phyloP scores from a whole-genome alignment of 2,113 vertebrate genomes.

The Geococcyx californianus region DNA sequence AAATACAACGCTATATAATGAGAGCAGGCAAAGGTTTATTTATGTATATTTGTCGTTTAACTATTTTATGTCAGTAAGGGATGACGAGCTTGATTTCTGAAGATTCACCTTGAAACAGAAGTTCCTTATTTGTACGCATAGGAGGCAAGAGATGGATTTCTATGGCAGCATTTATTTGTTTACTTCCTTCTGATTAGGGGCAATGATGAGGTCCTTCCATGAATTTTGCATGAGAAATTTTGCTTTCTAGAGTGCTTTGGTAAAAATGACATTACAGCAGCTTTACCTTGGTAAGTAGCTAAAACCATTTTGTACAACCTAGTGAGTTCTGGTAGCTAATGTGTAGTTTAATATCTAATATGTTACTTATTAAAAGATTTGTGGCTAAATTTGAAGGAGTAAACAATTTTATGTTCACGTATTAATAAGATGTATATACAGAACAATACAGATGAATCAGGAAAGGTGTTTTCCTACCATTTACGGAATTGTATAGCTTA shows the following conservation, averaged over 20 bases:
- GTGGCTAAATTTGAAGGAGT: background rate
- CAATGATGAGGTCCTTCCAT: background rate
- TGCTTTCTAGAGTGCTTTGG: background rate
- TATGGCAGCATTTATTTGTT: background rate
- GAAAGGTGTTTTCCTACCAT: background rate
- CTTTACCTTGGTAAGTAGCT: constrained; percentile 9
- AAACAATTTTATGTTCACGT: background rate
- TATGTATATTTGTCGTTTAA: background rate
- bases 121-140: background rate
- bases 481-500: background rate
- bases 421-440: background rate
- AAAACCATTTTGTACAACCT: background rate
- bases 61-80: background rate
- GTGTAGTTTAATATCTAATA: background rate
- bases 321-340: background rate
- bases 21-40: background rate
- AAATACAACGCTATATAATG: background rate
- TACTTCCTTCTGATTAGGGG: background rate
- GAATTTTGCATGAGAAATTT: background rate
- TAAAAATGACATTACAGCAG: background rate
- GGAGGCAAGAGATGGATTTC: background rate
- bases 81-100: background rate
- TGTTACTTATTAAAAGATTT: background rate
- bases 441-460: background rate
- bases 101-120: background rate